Base-by-base conservation (phyloP, 64 coral and sea anemone species). In the Actinia tenebrosa region DNA sequence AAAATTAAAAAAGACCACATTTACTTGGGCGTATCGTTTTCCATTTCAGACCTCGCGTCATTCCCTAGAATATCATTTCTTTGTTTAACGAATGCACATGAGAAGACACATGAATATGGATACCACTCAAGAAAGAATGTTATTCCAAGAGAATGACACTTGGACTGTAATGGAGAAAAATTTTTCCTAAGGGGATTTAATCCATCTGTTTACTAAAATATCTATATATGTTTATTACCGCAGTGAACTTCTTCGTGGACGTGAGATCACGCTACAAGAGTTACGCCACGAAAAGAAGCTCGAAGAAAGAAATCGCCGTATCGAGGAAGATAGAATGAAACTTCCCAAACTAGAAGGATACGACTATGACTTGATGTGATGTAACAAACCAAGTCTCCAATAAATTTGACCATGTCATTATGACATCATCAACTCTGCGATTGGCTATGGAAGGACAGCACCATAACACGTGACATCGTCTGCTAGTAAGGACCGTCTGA, bases 351-450 rank as follows among this genome's bases (percentile, higher is more conserved):
- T 98, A 2, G 89, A 92, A 79, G 92, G 96, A 10, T 98, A 94
- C 80, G 90, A 98, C 71, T 94, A 94, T 80, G 96, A 94, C 52
- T n/a, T 96, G 54, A 96, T 96, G 94, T 96, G 60, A 96, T 9
- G 26, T 16, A 0, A 55, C 5, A 8, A 83, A 45, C 42, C 4
- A 66, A 23, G 63, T 23, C 63, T 66, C 0, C 7, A 23, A 50
- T 50, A 8, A 8, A 0, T 50, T 50, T 50, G 47, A 50, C 7
- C 7, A 50, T 50, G 3, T 8, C 47, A 3, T 50, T 50, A 50
- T 37, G 30, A 37, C 47, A 8, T 50, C 22, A 66, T 22, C 15
- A 58, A 3, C 63, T 66, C 63, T 66, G 18, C 11, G 63, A 66
- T n/a, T 66, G 18, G 63, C 19, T 66, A 23, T 18, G 61, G 10